Evolutionary conservation across 1,140 invertebrate species (phyloP).

Genomic region (Orchestia grillus): DNA sequence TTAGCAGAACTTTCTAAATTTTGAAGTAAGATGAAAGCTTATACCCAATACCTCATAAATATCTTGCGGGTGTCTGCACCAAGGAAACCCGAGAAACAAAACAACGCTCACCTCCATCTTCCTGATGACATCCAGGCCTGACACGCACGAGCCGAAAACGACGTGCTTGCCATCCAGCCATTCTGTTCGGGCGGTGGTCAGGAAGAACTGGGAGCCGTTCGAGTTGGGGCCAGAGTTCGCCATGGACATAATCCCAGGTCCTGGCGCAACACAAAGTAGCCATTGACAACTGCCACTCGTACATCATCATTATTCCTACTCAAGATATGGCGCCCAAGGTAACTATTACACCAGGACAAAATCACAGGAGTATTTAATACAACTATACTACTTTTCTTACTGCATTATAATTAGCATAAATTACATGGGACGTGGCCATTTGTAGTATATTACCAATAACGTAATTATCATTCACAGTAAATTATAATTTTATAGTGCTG

Average conservation of each 20-base stretch:
- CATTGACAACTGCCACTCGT: not conserved
- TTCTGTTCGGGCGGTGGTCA: conserved; percentile 83
- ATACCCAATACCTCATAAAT: not conserved
- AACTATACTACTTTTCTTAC: not conserved
- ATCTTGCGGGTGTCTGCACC: not conserved
- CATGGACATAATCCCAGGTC: conserved; percentile 86
- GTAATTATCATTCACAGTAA: too few relatives aligned
- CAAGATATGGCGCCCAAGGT: not conserved
- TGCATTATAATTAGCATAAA: not conserved
- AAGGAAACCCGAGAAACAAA: conserved; percentile 37
- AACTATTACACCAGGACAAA: not conserved
- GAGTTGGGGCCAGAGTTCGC: conserved; percentile 94
- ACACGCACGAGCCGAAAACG: conserved; percentile 93
- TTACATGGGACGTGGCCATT: too few relatives aligned
- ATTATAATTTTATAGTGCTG: too few relatives aligned
- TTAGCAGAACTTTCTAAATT: not conserved
- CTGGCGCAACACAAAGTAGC: conserved; percentile 22
- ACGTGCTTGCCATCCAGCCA: conserved; percentile 91
- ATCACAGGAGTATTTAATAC: not conserved
- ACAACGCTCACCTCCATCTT: conserved; percentile 81
- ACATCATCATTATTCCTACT: too few relatives aligned
- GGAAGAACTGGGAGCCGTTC: conserved; percentile 97
- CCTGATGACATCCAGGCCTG: conserved; percentile 90
- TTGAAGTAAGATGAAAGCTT: not conserved
- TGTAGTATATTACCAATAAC: too few relatives aligned